Evolutionary conservation across 2,888 invertebrate species (phyloP), one percentile per base, ranked within the genome.

Genomic region (Drosophila vallismaia): DNA sequence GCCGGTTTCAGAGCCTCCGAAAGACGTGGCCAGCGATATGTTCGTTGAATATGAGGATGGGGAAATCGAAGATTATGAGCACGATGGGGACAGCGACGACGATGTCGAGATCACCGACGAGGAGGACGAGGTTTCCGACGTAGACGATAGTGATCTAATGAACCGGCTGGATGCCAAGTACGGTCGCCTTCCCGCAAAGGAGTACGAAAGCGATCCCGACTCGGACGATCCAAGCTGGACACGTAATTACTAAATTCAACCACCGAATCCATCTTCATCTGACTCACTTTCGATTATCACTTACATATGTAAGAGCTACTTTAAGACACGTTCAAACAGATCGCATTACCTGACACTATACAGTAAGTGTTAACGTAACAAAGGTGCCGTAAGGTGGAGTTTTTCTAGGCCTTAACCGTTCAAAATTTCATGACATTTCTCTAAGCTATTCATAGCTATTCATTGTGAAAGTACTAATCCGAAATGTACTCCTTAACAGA

Each of bases 81-180:
- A 75, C 38, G 73, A 75, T 3, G 28, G 28, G 28, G 54, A 44
- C 40, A 26, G 8, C 12, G 10, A 73, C 57, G 48, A 68, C 33
- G 44, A 59, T 46, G 57, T 53, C 52, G 83, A 81, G 8, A 82
- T 86, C 26, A 85, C 84, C 54, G 91, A 91, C 12, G 91, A 91
- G 54, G 92, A 93, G 29, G 92, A 92, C 12, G 93, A 93, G 45
- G 92, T 93, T 75, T 94, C 94, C 0, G 94, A 95, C 77, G 94
- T 94, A 1, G 95, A 95, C 86, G 95, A 95, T 87, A 93, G 93
- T 5, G 95, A 95, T 72, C 91, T 95, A 49, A 92, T 95, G 79
- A 94, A 92, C 83, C 93, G 95, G 74, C 91, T 95, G 60, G 95
- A 95, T 88, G 94, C 94, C 28, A 95, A 95, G 92, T 95, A 95